Evolutionary conservation across 1,140 invertebrate species (phyloP).

Genomic region (Eumeta japonica): DNA sequence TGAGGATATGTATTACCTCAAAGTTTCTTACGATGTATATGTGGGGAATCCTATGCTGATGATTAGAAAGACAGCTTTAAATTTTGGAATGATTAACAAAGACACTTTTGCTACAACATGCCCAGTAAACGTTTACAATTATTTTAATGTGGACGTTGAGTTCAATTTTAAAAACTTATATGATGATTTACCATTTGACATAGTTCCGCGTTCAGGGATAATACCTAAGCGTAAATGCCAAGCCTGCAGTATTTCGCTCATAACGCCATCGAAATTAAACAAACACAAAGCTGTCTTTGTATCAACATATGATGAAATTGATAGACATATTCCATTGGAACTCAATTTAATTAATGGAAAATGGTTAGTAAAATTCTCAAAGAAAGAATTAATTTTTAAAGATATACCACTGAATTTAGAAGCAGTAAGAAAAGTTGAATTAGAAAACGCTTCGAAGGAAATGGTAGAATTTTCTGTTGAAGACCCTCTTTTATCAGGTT

Average conservation of each 20-base stretch:
- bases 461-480: constrained; percentile 42
- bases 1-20: constrained; percentile 25
- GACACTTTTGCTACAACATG: constrained; percentile 40
- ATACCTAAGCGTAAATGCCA: constrained; percentile 30
- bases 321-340: constrained; percentile 31
- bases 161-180: constrained; percentile 32
- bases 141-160: constrained; percentile 33
- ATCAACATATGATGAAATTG: constrained; percentile 17
- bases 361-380: constrained; percentile 41
- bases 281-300: constrained; percentile 33
- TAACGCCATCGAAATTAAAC: constrained; percentile 39
- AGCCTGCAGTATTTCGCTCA: constrained; percentile 35
- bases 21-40: constrained; percentile 31
- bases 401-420: constrained; percentile 44
- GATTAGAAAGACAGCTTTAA: constrained; percentile 34
- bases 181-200: constrained; percentile 35
- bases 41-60: constrained; percentile 32
- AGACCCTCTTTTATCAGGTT: constrained; percentile 39
- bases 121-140: constrained; percentile 37
- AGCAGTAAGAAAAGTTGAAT: constrained; percentile 32
- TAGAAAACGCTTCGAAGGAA: constrained; percentile 46
- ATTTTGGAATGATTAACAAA: constrained; percentile 45
- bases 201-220: constrained; percentile 26
- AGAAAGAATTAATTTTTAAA: constrained; percentile 34
- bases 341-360: constrained; percentile 35